Base-by-base conservation (phyloP, 2,888 invertebrate genomes). In the Julus scanicus region DNA sequence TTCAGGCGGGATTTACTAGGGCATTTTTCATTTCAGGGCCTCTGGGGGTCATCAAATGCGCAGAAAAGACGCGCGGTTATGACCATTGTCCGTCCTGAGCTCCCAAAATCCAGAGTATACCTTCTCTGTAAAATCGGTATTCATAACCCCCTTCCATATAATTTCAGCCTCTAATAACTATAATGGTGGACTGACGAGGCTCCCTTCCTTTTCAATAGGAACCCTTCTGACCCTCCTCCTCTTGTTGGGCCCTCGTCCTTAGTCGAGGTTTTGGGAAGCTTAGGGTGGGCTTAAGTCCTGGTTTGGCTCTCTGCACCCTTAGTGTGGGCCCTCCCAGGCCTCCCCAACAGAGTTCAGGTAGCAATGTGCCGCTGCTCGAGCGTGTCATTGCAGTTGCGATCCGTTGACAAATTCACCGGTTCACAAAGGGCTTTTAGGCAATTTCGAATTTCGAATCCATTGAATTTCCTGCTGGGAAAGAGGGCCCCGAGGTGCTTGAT, bases 341-440 rank as follows among this genome's bases (percentile, higher is more conserved):
- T 13, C 9, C 2, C 2, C 6, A 49, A 49, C 49, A 6, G 9
- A 1, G 37, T 85, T 86, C 86, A 86, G 86, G 86, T 86, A 44
- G 86, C 86, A 87, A 87, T 87, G 87, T 87, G 71, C 80, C 80
- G 87, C 87, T 39, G 40, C 44, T 87, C 87, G 48, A 87, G 87
- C 87, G 44, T 87, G 87, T 87, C 87, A 87, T 87, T 87, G 87
- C 29, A 80, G 87, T 86, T 9, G 20, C 44, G 40, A 40, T 44
- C 40, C 15, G 9, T 44, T 86, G 86, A 44, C 86, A 86, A 86
- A 86, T 83, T 83, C 83, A 17, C 53, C 53, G 4, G 15, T 53
- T 53, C 53, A 53, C 53, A 53, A 53, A 13, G 53, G 53, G 15
- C 53, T 53, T 53, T 53, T 53, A 15, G 53, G 53, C 53, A 53